These are phyloP conservation scores for Cactoblastis cactorum DNA, from an alignment of 2,888 invertebrate species.

Conservation along the genomic window DNA sequence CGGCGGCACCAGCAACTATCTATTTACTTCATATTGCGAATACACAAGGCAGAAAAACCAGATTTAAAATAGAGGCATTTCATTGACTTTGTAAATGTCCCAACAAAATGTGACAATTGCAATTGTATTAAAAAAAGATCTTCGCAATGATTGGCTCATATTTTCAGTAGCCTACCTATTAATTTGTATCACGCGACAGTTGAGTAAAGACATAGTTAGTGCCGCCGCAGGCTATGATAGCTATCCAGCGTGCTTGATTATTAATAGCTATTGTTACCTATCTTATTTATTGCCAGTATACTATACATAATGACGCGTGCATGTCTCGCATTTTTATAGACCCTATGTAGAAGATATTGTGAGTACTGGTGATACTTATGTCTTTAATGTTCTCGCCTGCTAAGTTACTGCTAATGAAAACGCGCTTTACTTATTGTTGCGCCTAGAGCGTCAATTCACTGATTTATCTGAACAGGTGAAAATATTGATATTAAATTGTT, in stretches of 20 bases:
- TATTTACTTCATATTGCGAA: slow-evolving; percentile 52
- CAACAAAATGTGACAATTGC: slow-evolving; percentile 26
- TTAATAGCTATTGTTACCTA: slow-evolving; percentile 52
- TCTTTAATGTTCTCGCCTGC: slow-evolving; percentile 39
- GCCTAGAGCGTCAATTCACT: slow-evolving; percentile 43
- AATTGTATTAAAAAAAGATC: slow-evolving; percentile 52
- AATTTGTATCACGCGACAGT: slow-evolving; percentile 37
- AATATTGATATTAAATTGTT: slow-evolving; percentile 14
- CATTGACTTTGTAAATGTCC: neutral
- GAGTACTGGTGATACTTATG: slow-evolving; percentile 34
- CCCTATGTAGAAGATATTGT: slow-evolving; percentile 31
- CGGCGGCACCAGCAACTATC: slow-evolving; percentile 47
- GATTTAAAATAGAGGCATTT: neutral
- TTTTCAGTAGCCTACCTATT: slow-evolving; percentile 39
- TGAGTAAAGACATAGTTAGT: slow-evolving; percentile 32
- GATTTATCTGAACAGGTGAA: slow-evolving; percentile 27
- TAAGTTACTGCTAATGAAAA: slow-evolving; percentile 72
- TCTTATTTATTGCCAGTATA: slow-evolving; percentile 21
- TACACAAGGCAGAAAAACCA: slow-evolving; percentile 22
- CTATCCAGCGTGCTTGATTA: slow-evolving; percentile 41
- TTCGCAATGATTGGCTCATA: slow-evolving; percentile 48
- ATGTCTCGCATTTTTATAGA: neutral
- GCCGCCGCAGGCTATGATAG: slow-evolving; percentile 39
- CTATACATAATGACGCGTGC: slow-evolving; percentile 2
- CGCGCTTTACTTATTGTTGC: slow-evolving; percentile 48